Conservation (phyloP, 2,113 vertebrate species). For the Mustela lutreola region DNA sequence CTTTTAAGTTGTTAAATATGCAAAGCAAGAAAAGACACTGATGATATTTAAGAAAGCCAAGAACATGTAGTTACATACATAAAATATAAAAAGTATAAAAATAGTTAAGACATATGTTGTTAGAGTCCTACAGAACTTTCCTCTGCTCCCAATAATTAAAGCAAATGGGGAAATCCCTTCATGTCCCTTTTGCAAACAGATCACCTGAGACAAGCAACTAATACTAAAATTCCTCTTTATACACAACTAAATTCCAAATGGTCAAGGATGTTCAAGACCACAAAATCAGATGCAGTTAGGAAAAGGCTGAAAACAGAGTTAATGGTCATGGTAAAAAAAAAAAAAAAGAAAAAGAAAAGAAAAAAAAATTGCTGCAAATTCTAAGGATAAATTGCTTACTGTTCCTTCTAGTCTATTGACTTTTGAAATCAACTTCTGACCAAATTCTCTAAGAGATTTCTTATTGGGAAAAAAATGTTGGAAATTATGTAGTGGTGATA, state of each 20-base stretch:
- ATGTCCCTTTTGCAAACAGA: background rate
- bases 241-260: background rate
- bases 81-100: slow-evolving; percentile 16
- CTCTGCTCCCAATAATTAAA: background rate
- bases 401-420: background rate
- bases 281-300: background rate
- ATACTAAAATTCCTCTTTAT: background rate
- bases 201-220: background rate
- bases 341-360: background rate
- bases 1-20: slow-evolving; percentile 37
- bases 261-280: background rate
- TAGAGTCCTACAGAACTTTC: background rate
- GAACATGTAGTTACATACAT: slow-evolving; percentile 2
- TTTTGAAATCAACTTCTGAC: slow-evolving; percentile 34
- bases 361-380: background rate
- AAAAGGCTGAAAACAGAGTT: background rate
- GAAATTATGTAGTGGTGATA: background rate
- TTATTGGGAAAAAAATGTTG: background rate
- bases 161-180: background rate
- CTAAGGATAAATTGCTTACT: slow-evolving; percentile 7
- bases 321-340: background rate
- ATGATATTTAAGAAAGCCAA: slow-evolving; percentile 63
- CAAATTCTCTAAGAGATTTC: background rate
- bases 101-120: background rate
- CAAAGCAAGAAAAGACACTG: background rate